phyloP scores from a whole-genome alignment of 2,113 vertebrate genomes.

The Bos taurus region DNA sequence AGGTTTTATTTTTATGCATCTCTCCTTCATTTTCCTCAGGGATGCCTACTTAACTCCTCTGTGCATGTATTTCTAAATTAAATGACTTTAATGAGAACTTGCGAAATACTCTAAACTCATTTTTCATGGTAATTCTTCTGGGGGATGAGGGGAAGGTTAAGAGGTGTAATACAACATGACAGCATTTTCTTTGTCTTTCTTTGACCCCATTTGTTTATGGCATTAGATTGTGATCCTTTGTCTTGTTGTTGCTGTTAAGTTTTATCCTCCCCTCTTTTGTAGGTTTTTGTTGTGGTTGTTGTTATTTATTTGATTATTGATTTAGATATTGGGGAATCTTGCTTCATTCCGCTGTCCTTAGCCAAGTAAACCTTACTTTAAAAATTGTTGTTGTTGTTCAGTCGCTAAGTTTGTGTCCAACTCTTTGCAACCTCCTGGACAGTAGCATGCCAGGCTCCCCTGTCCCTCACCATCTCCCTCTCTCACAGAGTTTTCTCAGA shows the following conservation, averaged over 20 bases:
- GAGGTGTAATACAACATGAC: background rate
- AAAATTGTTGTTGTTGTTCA: background rate
- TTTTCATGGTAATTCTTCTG: background rate
- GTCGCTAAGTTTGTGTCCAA: background rate
- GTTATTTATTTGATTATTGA: background rate
- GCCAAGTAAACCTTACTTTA: background rate
- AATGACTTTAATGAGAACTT: background rate
- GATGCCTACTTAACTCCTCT: background rate
- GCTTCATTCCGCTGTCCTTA: background rate
- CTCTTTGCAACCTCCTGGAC: background rate
- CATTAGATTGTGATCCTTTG: background rate
- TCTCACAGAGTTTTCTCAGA: background rate
- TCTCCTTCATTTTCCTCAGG: background rate
- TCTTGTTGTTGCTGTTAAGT: background rate
- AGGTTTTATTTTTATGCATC: background rate
- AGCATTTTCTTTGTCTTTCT: background rate
- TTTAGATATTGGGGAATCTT: background rate
- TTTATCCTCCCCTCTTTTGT: background rate
- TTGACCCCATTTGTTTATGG: background rate
- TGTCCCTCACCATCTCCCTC: background rate
- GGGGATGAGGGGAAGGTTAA: background rate
- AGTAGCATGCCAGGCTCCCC: background rate
- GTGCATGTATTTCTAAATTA: background rate
- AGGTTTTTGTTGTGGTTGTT: background rate
- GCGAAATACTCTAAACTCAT: background rate